Base-by-base conservation (phyloP, 2,797 vertebrate genomes). In the Scleropages formosus region DNA sequence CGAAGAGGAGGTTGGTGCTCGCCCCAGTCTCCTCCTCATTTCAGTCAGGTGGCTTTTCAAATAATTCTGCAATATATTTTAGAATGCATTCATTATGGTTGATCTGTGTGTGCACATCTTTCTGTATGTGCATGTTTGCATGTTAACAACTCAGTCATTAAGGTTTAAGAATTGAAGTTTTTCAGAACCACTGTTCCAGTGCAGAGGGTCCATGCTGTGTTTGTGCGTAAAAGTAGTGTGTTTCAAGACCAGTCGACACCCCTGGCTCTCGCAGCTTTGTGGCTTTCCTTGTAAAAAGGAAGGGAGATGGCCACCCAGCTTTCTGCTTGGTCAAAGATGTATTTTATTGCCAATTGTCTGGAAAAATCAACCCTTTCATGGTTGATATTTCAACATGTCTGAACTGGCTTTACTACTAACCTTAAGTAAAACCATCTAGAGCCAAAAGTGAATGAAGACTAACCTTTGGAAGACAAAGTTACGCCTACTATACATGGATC, bases 101-200 rank as follows among this genome's bases (percentile, higher is more conserved):
- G 39, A 20, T 3, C 10, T n/a, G 13, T 18, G 11, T 56, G 13
- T 56, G 68, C 47, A 16, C 26, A 26, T 11, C 46, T 8, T 70
- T 15, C 47, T 53, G 22, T 67, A n/a, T 49, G 65, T 67, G 49
- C 49, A 13, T 56, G 46, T 24, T 56, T 70, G 56, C 70, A 47
- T 47, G 67, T 26, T 20, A 16, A 22, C 16, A 56, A 58, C 47
- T 71, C n/a, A 27, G 68, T 18, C 68, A 24, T 16, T 71, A 49
- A 24, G 51, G 9, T 70, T 58, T 53, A 24, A 49, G 70, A 26
- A 26, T 20, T 9, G 4, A 31, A 15, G 51, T 11, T 71, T 51
- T 51, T 24, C 51, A 10, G 51, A 1, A 16, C 4, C 15, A 18
- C 68, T 15, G 24, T 56, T 27, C 16, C 47, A 27, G 9, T 0